Evolutionary conservation across 2,797 vertebrate species (phyloP).

Genomic region (Pseudochirops cupreus): DNA sequence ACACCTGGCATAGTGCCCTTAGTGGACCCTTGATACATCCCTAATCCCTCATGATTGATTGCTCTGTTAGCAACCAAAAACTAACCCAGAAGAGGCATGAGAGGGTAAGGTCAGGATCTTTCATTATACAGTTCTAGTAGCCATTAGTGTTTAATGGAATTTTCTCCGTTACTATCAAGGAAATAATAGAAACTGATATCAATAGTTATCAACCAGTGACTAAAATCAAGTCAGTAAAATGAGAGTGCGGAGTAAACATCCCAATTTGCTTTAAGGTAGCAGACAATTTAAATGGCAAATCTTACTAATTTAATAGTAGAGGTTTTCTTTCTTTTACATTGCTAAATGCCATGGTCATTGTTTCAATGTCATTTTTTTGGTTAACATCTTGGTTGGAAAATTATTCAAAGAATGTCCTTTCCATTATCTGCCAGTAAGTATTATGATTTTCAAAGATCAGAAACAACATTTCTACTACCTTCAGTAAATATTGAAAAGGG

Average conservation of each 20-base stretch:
- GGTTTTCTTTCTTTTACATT: conserved; percentile 18
- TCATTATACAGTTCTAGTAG: not conserved
- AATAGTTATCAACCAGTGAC: not conserved
- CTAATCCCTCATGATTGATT: not conserved
- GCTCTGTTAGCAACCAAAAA: not conserved
- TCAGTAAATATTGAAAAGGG: conserved; percentile 15
- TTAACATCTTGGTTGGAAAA: conserved; percentile 26
- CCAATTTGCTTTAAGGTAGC: conserved; percentile 34
- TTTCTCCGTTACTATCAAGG: conserved; percentile 18
- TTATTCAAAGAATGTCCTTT: conserved; percentile 21
- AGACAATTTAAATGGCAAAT: not conserved
- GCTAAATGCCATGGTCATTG: not conserved
- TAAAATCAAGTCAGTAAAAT: conserved; percentile 24
- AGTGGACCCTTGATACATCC: not conserved
- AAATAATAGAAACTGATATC: not conserved
- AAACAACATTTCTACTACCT: conserved; percentile 13
- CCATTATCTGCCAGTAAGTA: conserved; percentile 33
- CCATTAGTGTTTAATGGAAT: conserved; percentile 10
- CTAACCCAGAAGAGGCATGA: not conserved
- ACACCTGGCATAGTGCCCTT: not conserved
- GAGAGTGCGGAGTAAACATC: not conserved
- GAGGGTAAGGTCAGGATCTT: not conserved
- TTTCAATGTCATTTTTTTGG: conserved; percentile 5
- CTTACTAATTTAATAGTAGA: conserved; percentile 10
- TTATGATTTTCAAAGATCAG: conserved; percentile 23